Evolutionary conservation across 2,888 invertebrate species (phyloP), one percentile per base, ranked within the genome.

Genomic region (Tenthredo distinguenda): DNA sequence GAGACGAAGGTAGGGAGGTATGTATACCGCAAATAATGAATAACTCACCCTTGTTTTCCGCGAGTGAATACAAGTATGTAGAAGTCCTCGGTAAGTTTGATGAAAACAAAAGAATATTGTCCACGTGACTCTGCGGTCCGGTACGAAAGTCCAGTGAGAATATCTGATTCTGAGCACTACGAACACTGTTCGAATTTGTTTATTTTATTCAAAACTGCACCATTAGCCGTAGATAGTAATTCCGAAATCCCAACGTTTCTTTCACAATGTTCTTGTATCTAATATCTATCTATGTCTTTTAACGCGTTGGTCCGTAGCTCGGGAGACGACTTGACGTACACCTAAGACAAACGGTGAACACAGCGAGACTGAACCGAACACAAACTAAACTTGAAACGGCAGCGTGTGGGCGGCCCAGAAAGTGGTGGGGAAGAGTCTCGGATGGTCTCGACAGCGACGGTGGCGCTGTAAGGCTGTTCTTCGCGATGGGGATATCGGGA

Each of bases 361-460:
- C 83, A 47, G n/a, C 34, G 31, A 83, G 83, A 83, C 83, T 83
- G 83, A 83, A 83, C 83, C 68, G 71, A 83, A 83, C 68, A 34
- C 31, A 83, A 68, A 83, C 83, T 62, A 26, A 83, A 83, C 43
- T 68, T 68, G 81, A 65, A 71, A 83, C 83, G 83, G 83, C 83
- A 83, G 65, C 83, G 83, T 71, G 83, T 83, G 83, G 83, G 83
- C 83, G 83, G 71, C 68, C 47, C 18, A n/a, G 18, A 37, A 50
- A 50, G 47, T 47, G 68, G 83, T n/a, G 68, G 71, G 83, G 83
- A 34, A 62, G 21, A 40, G 37, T 26, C 58, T 79, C 58, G 37
- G 79, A 37, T 37, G 40, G 37, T 62, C 50, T 50, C 55, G 7
- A n/a, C 77, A 3, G 26, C 81, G 65, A 71, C 34, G 68, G 83